Evolutionary conservation across 2,797 vertebrate species (phyloP).

Genomic region (Poecilia wingei): DNA sequence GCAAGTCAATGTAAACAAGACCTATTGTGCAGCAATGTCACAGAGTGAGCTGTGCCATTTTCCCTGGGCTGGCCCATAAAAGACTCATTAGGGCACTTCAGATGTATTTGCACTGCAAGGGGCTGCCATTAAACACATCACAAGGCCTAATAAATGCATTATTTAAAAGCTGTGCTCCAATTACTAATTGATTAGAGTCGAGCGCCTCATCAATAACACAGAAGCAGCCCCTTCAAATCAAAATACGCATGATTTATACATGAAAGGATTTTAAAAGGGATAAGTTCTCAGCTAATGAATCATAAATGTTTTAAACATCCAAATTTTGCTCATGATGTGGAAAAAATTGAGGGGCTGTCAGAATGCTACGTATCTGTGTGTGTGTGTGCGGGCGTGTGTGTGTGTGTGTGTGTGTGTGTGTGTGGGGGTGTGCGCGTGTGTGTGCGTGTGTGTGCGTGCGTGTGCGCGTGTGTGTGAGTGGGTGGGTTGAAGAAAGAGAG

Average conservation of each 20-base stretch:
- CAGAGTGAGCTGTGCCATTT: constrained; percentile 77
- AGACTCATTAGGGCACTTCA: constrained; percentile 83
- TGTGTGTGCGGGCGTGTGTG: background rate
- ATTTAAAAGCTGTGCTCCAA: constrained; percentile 85
- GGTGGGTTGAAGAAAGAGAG: constrained; percentile 19
- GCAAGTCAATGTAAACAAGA: constrained; percentile 77
- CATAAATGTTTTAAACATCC: constrained; percentile 83
- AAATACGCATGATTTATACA: constrained; percentile 87
- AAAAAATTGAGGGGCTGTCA: constrained; percentile 68
- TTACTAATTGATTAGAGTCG: constrained; percentile 86
- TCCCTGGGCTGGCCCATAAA: constrained; percentile 76
- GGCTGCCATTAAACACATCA: constrained; percentile 84
- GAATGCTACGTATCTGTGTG: constrained; percentile 16
- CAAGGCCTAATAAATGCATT: constrained; percentile 84
- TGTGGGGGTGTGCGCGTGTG: too few species aligned
- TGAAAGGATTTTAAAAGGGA: constrained; percentile 84
- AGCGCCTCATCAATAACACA: constrained; percentile 85
- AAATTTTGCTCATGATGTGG: constrained; percentile 59
- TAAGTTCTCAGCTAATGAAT: constrained; percentile 83
- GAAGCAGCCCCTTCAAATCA: constrained; percentile 83
- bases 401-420: constrained; percentile 23
- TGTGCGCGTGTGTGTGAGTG: constrained; percentile 9
- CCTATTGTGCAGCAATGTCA: constrained; percentile 69
- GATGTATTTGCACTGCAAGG: constrained; percentile 78
- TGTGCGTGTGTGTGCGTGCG: background rate